Base-by-base conservation (phyloP, 2,113 vertebrate genomes). In the Pteronura brasiliensis region DNA sequence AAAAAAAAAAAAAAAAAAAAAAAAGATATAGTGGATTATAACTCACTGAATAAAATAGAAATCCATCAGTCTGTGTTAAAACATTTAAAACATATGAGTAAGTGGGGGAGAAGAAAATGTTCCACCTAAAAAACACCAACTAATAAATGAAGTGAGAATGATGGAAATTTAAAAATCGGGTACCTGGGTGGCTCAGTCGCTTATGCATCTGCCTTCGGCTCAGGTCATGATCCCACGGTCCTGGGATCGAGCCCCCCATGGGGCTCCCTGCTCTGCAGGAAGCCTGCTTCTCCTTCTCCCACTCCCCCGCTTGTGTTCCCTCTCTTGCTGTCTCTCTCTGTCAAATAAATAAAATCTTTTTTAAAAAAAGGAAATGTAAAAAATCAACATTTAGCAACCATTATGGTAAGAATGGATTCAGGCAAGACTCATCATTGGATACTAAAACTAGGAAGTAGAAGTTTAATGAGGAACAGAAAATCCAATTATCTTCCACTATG, bases 401-500 rank as follows among this genome's bases (percentile, higher is more conserved):
- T 79, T 87, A 92, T 6, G 79, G 76, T 90, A 72, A 92, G 93
- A 95, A 87, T 55, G 34, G 7, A 93, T 69, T 84, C 57, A 85
- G 77, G 63, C 12, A 91, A 91, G 77, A 95, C 77, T 90, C 61
- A 71, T 52, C 61, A 93, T 29, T 61, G 25, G 42, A 83, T 84
- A 47, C 11, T 55, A 76, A 92, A 90, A 94, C 18, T n/a, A 44
- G 83, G 76, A 27, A 74, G 52, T 88, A 23, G 49, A 71, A 76
- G 55, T 67, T 80, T 92, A 90, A 95, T 88, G 76, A 92, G n/a
- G 74, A 87, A 92, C 14, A 31, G 34, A 42, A 74, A 69, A 95
- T 86, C 96, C 65, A 69, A 88, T 5, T 86, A 44, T 59, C 36
- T 96, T 91, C 59, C 59, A 82, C 23, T 42, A 84, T 92, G 76